Evolutionary conservation across 2,888 invertebrate genomes (phyloP).

Genomic region (Plagodis dolabraria): DNA sequence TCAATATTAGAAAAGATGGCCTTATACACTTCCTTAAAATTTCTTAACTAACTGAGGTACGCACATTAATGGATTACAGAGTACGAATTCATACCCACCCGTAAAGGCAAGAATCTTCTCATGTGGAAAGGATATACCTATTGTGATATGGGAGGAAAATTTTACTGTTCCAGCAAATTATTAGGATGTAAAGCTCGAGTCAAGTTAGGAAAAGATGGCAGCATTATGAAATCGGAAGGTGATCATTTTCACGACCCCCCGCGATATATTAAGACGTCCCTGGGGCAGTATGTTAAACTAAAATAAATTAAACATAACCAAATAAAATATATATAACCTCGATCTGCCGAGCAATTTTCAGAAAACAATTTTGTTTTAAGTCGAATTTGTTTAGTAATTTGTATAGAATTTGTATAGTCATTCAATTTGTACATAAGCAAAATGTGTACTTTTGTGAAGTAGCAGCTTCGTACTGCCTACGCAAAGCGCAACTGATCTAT

Average conservation of each 20-base stretch:
- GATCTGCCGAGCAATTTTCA: too few species aligned
- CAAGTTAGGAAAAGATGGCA: slow-evolving; percentile 14
- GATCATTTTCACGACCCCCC: slow-evolving; percentile 16
- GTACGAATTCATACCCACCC: slow-evolving; percentile 1
- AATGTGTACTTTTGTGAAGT: too few species aligned
- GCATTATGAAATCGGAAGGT: slow-evolving; percentile 10
- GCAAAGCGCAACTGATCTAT: too few species aligned
- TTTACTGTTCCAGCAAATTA: slow-evolving; percentile 26
- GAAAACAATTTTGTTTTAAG: too few species aligned
- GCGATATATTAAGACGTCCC: slow-evolving; percentile 2
- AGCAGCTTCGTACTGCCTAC: too few species aligned
- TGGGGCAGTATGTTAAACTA: background rate
- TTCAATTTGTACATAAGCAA: too few species aligned
- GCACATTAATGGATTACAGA: background rate
- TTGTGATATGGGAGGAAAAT: slow-evolving; percentile 16
- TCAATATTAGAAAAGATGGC: too few species aligned
- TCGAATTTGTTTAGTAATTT: too few species aligned
- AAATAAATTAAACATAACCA: background rate
- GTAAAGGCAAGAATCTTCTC: slow-evolving; percentile 14
- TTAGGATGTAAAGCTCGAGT: slow-evolving; percentile 22
- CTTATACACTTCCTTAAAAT: too few species aligned
- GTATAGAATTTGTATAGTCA: too few species aligned
- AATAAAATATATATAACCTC: too few species aligned
- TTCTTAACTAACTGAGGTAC: too few species aligned
- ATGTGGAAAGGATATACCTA: slow-evolving; percentile 25